Conservation (phyloP, 2,888 invertebrate species). For the Aphrophora alni region DNA sequence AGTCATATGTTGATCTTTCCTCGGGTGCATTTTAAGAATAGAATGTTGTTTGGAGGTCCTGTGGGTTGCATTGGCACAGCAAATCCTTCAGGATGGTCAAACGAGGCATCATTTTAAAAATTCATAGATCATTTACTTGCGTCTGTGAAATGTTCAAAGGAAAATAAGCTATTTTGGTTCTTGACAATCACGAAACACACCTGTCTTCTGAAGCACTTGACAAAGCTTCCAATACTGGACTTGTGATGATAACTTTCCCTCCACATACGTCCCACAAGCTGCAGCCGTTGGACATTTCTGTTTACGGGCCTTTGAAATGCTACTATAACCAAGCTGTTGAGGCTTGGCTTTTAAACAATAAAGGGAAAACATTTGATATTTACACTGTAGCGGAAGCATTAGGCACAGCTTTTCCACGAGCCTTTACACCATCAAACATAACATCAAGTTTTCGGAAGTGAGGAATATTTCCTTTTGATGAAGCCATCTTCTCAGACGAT, state of each 20-base stretch:
- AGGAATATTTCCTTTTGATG: conserved; percentile 17
- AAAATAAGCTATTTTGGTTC: conserved; percentile 21
- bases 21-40: conserved; percentile 45
- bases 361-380: conserved; percentile 17
- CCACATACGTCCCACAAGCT: conserved; percentile 8
- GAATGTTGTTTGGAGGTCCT: conserved; percentile 52
- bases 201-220: conserved; percentile 11
- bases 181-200: conserved; percentile 14
- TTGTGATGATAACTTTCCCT: conserved; percentile 25
- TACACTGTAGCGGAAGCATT: conserved; percentile 13
- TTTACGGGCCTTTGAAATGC: conserved; percentile 26
- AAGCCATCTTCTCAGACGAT: background rate
- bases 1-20: conserved; percentile 52
- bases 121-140: conserved; percentile 39
- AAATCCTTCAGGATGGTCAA: conserved; percentile 52
- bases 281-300: conserved; percentile 29
- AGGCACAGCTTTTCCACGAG: conserved; percentile 2
- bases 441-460: background rate
- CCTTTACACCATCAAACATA: conserved; percentile 20
- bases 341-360: conserved; percentile 21
- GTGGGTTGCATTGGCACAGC: conserved; percentile 46
- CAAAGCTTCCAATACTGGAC: conserved; percentile 3
- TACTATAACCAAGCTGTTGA: conserved; percentile 32
- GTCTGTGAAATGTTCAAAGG: conserved; percentile 26
- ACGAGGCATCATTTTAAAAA: conserved; percentile 37